These are phyloP conservation scores for Crotophaga sulcirostris DNA, from an alignment of 2,113 vertebrate genomes.

Conservation along the genomic window DNA sequence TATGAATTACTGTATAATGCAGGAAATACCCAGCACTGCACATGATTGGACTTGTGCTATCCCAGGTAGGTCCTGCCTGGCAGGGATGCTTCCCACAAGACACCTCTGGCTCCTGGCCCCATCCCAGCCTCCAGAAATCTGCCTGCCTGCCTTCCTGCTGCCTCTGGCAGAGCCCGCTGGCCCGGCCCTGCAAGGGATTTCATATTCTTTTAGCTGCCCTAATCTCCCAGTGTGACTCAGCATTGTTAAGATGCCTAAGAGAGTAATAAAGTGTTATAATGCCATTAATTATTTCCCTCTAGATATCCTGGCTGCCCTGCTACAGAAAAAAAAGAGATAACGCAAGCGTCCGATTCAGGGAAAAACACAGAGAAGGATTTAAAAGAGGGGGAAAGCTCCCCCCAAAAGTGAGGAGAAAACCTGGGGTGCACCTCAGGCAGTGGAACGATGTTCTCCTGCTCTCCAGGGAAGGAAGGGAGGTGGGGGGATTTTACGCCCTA, in stretches of 20 bases:
- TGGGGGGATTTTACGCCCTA: rapidly evolving
- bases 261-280: not conserved
- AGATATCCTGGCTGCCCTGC: not conserved
- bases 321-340: not conserved
- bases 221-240: not conserved
- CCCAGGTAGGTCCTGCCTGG: not conserved
- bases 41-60: rapidly evolving
- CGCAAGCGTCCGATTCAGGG: rapidly evolving
- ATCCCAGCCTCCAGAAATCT: not conserved
- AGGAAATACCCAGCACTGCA: rapidly evolving
- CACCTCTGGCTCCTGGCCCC: not conserved
- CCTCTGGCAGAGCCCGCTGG: not conserved
- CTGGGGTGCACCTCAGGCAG: not conserved
- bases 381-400: not conserved
- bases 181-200: not conserved
- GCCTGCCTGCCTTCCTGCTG: not conserved
- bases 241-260: not conserved
- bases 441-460: rapidly evolving
- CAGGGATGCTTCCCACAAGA: not conserved
- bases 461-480: not conserved
- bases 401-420: not conserved
- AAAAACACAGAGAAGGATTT: rapidly evolving
- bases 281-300: not conserved
- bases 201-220: not conserved
- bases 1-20: rapidly evolving